A percentile compares a stretch with the other conserved stretches of the same genome.
Evolutionary conservation across 2,888 invertebrate genomes (phyloP).

Genomic region (Ditula angustiorana): DNA sequence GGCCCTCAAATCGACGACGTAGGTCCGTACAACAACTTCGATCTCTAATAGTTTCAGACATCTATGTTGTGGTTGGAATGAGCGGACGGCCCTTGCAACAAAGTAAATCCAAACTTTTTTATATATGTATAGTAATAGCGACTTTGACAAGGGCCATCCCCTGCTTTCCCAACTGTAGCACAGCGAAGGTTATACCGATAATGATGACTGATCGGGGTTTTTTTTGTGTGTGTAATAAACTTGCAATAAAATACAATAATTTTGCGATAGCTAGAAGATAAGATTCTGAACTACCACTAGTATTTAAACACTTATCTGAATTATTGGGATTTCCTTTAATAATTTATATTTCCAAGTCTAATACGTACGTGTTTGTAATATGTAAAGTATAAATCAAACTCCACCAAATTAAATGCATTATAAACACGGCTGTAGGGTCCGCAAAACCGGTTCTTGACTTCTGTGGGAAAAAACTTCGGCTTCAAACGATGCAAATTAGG

Average conservation of each 20-base stretch:
- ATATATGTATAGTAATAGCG: too few relatives aligned
- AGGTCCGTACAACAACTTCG: too few relatives aligned
- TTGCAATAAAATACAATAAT: not conserved
- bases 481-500: constrained; percentile 34
- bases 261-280: not conserved
- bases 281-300: not conserved
- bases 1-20: too few relatives aligned
- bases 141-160: too few relatives aligned
- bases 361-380: too few relatives aligned
- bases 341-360: not conserved
- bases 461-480: constrained; percentile 21
- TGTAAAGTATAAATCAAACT: constrained; percentile 14
- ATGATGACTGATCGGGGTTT: not conserved
- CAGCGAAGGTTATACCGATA: too few relatives aligned
- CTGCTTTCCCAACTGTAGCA: too few relatives aligned
- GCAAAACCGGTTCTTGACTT: constrained; percentile 20
- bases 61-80: too few relatives aligned
- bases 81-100: too few relatives aligned
- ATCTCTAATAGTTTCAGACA: too few relatives aligned
- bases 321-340: not conserved
- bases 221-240: not conserved
- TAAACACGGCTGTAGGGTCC: constrained; percentile 17
- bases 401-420: constrained; percentile 17
- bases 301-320: too few relatives aligned
- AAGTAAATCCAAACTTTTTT: too few relatives aligned